Conservation (phyloP, 2,888 invertebrate genomes). For the Melanargia galathea region DNA sequence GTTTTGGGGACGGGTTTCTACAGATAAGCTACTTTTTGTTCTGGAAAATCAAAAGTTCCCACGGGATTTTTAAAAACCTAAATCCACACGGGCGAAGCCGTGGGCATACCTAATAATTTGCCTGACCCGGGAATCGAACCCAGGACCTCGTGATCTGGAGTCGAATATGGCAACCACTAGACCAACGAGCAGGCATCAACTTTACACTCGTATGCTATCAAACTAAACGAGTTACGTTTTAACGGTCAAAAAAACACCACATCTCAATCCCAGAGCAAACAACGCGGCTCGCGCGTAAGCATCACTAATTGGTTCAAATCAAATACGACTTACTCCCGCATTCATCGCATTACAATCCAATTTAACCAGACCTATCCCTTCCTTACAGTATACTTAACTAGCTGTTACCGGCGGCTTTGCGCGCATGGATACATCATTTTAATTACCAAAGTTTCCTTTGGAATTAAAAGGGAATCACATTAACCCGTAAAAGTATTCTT, state of each 20-base stretch:
- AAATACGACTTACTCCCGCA: constrained; percentile 70
- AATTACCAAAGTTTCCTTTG: no score
- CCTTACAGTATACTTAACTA: constrained; percentile 21
- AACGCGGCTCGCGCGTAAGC: constrained; percentile 72
- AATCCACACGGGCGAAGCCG: no score
- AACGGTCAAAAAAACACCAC: constrained; percentile 51
- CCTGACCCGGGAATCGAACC: no score
- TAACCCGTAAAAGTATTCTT: no score
- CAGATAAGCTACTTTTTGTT: no score
- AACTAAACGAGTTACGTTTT: constrained; percentile 45
- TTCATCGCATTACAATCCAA: constrained; percentile 54
- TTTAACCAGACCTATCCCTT: constrained; percentile 42
- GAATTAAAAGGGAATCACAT: no score
- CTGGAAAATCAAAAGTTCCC: no score
- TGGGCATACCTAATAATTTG: no score
- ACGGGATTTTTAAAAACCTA: no score
- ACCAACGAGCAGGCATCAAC: no score
- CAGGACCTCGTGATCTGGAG: no score
- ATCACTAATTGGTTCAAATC: constrained; percentile 79
- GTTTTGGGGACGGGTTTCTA: no score
- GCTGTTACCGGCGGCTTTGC: not conserved
- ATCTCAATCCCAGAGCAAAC: constrained; percentile 53
- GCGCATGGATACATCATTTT: not conserved
- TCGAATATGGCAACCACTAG: constrained; percentile 8
- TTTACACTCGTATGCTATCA: constrained; percentile 49